These are phyloP conservation scores for Chrysolina haemoptera DNA, from an alignment of 2,888 invertebrate species.

Conservation along the genomic window DNA sequence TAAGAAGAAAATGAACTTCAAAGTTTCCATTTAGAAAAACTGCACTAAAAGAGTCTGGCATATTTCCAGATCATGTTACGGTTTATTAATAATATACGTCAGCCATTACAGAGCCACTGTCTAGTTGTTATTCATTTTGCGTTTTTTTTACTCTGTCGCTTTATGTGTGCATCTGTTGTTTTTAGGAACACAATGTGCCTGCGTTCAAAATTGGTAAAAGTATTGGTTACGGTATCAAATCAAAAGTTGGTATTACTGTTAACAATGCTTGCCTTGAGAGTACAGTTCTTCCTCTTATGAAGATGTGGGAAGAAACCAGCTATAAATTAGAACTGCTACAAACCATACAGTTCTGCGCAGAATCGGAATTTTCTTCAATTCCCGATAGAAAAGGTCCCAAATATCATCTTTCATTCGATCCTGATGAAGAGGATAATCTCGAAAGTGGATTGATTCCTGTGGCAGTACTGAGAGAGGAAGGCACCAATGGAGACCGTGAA, in stretches of 20 bases:
- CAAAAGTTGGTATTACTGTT: conserved; percentile 75
- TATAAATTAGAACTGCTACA: conserved; percentile 90
- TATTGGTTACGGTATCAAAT: conserved; percentile 77
- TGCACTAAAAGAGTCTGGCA: too few species aligned
- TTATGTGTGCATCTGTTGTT: too few species aligned
- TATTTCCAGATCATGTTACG: too few species aligned
- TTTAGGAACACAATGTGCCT: conserved; percentile 72
- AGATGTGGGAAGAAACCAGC: conserved; percentile 97
- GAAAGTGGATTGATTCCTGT: conserved; percentile 73
- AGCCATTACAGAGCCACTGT: too few species aligned
- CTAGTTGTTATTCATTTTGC: too few species aligned
- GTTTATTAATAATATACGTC: too few species aligned
- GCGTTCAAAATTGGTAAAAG: conserved; percentile 80
- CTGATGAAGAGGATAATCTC: conserved; percentile 71
- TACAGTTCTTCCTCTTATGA: conserved; percentile 79
- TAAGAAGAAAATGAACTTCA: too few species aligned
- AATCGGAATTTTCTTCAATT: conserved; percentile 83
- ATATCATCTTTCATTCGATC: conserved; percentile 82
- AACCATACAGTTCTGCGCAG: conserved; percentile 84
- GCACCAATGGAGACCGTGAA: conserved; percentile 96
- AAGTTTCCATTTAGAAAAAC: too few species aligned
- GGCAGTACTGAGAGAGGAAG: conserved; percentile 96
- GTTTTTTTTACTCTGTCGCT: too few species aligned
- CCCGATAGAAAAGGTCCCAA: conserved; percentile 78
- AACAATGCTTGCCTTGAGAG: conserved; percentile 77